Evolutionary conservation across 2,113 vertebrate species (phyloP), one percentile per base, ranked within the genome.

Genomic region (Pachypanchax playfairii): DNA sequence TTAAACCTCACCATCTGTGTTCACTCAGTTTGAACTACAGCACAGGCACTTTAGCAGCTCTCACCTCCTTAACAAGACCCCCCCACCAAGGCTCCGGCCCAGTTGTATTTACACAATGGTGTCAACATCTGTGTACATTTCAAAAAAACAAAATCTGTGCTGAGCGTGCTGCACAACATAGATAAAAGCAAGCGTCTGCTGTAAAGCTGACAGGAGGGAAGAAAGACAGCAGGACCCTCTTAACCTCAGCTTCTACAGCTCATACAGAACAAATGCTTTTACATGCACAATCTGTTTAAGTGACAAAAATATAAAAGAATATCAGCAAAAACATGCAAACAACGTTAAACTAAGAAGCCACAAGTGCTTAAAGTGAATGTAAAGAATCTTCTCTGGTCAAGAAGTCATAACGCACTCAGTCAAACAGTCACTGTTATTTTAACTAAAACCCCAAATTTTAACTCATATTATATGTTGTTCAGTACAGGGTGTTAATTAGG

Each of bases 41-140:
- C 22, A 2, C 38, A 59, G 60, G 26, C 24, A 41, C 15, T 29
- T 61, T 50, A 8, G 18, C 42, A 59, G 20, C 4, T 47, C 26
- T 57, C 54, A 42, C 39, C 49, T 39, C 46, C 44, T 12, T 11
- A 50, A 55, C 36, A 11, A 3, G 4, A 31, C 25, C 36, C 12
- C 22, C 31, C 24, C 28, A 7, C 21, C 24, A 31, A 1, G 2
- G 42, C 44, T 26, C 35, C 0, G 10, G 22, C 38, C 36, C 36
- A 6, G 14, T 15, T 54, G 29, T 82, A 75, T 85, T 82, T 85
- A 78, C 57, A 17, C 42, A 15, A 17, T 4, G 17, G 70, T 65
- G 80, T 80, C 76, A 68, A 79, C 74, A 65, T 76, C 29, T 84
- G 79, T 77, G 20, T 81, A 83, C 65, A 43, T 65, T 75, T 65